A percentile compares a stretch with the other conserved stretches of the same genome.
phyloP scores from a whole-genome alignment of 2,113 vertebrate genomes.

The Pontoporia blainvillei region DNA sequence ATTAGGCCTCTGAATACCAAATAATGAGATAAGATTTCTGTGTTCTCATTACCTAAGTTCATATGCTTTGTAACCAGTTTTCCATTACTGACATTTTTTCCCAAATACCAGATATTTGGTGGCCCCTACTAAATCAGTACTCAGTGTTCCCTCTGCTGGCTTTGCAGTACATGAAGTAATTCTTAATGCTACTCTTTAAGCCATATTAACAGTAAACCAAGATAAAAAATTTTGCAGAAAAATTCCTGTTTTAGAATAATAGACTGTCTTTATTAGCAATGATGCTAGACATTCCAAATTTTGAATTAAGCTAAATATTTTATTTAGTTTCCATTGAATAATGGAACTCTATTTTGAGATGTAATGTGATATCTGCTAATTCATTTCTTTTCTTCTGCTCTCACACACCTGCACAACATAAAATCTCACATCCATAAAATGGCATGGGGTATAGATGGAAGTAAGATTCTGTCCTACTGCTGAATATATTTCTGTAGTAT shows the following conservation, averaged over 20 bases:
- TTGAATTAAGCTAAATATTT: slow-evolving; percentile 50
- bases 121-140: slow-evolving; percentile 53
- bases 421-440: slow-evolving; percentile 15
- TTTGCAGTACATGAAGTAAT: slow-evolving; percentile 51
- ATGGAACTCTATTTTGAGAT: slow-evolving; percentile 39
- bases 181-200: slow-evolving; percentile 1
- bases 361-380: background rate
- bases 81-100: background rate
- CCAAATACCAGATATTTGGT: slow-evolving; percentile 41
- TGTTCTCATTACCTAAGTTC: slow-evolving; percentile 1
- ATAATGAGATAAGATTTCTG: slow-evolving; percentile 33
- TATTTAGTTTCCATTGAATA: slow-evolving; percentile 38
- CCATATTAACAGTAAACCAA: slow-evolving; percentile 33
- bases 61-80: slow-evolving; percentile 33
- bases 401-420: slow-evolving; percentile 22
- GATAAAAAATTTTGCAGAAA: background rate
- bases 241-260: slow-evolving; percentile 18
- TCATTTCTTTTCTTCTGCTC: slow-evolving; percentile 13
- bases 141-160: slow-evolving; percentile 50
- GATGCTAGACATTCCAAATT: background rate
- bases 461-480: background rate
- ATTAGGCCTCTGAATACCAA: background rate
- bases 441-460: background rate
- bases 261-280: slow-evolving; percentile 14
- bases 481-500: background rate